These are phyloP conservation scores for Scaptomyza pallida DNA, from an alignment of 1,140 invertebrate species.

Conservation along the genomic window DNA sequence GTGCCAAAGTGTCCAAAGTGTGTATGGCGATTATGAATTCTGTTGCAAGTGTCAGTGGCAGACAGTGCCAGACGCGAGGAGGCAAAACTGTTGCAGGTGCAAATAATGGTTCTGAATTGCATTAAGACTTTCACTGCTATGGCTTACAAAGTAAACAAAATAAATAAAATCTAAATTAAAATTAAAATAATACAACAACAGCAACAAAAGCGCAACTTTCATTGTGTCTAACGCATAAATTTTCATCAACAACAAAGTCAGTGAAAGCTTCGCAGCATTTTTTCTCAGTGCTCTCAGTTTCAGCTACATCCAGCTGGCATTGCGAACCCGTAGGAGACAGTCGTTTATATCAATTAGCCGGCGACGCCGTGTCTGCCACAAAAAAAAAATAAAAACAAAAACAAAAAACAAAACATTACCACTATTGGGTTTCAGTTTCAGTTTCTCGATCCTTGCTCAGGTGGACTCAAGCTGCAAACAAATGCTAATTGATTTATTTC, in stretches of 20 bases:
- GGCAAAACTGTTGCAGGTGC: constrained; percentile 48
- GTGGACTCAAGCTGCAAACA: constrained; percentile 28
- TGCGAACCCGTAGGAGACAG: constrained; percentile 64
- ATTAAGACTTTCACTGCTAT: constrained; percentile 37
- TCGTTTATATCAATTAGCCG: constrained; percentile 80
- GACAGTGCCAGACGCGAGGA: neutral
- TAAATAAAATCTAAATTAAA: constrained; percentile 8
- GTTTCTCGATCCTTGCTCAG: constrained; percentile 23
- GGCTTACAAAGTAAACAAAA: neutral
- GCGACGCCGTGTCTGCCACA: constrained; percentile 49
- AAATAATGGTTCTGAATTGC: constrained; percentile 64
- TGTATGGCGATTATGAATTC: constrained; percentile 66
- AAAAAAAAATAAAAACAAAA: too few relatives aligned
- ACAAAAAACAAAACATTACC: constrained; percentile 43
- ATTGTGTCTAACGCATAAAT: constrained; percentile 59
- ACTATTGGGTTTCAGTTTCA: constrained; percentile 27
- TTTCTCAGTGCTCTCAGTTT: neutral
- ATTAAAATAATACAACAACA: constrained; percentile 9
- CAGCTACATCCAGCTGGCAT: constrained; percentile 8
- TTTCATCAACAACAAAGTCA: constrained; percentile 66
- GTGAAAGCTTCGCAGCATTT: constrained; percentile 50
- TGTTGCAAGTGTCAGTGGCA: constrained; percentile 72
- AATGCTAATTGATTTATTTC: constrained; percentile 73
- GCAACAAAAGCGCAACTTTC: constrained; percentile 47
- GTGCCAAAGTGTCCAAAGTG: constrained; percentile 20